Base-by-base conservation (phyloP, 1,140 invertebrate genomes). In the Pseudoatta argentina region DNA sequence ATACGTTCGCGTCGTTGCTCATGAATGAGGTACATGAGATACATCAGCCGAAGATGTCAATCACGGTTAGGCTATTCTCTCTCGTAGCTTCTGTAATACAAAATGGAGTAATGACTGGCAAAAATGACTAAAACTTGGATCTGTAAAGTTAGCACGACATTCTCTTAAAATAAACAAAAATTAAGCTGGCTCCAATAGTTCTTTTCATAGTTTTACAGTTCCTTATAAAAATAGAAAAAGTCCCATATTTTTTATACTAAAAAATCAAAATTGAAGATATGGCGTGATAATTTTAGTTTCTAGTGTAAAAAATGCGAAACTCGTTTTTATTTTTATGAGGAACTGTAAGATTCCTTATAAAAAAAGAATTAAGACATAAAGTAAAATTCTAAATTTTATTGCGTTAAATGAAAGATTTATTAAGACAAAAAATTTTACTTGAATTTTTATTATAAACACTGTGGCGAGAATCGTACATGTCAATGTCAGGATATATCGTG, bases 1-100 rank as follows among this genome's bases (percentile, higher is more conserved):
- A 34, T 30, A 24, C 18, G 27, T 18, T 55, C 79, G 79, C 67
- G 53, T 72, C 66, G 64, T 69, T 69, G 64, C 53, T 72, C 66
- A 39, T 12, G 53, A 71, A 66, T 48, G 16, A 30, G 24, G 5
- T 57, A 34, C 18, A 16, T 18, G 53, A 48, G 53, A 18, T 61
- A 34, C 14, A 61, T 30, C 5, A 75, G 57, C n/a, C 27, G 14
- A 12, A 51, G 55, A 63, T 83, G 69, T 83, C 79, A 63, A 83
- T 75, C 55, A 24, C 6, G 39, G 1, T 10, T 14, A 55, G n/a
- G 16, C 14, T 12, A 30, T 16, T 39, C 30, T 57, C 21, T 57
- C 44, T 57, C 34, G 27, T 27, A 14, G 16, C 24, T 71, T 61
- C 14, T 30, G n/a, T 44, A 24, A 21, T 21, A 48, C 0, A 18